Evolutionary conservation across 1,140 invertebrate species (phyloP).

Genomic region (Chelonus insularis): DNA sequence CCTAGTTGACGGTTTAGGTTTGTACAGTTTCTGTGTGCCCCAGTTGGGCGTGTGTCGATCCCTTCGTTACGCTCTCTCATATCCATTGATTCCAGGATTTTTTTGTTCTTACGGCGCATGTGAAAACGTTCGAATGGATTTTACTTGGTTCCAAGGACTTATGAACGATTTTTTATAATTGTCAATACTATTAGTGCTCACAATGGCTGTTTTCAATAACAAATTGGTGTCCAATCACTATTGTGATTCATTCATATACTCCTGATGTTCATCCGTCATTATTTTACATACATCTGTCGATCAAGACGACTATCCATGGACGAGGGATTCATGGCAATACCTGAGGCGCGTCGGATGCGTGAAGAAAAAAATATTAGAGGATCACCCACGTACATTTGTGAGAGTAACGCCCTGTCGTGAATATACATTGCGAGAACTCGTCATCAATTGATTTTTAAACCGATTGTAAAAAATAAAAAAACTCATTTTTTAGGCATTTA

Average conservation of each 20-base stretch:
- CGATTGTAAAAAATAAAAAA: no score
- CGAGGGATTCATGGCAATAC: conserved; percentile 1
- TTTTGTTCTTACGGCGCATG: conserved; percentile 16
- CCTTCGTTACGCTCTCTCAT: conserved; percentile 7
- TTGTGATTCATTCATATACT: neutral
- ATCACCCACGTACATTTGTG: conserved; percentile 20
- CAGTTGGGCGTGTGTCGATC: conserved; percentile 10
- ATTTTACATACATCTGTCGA: conserved; percentile 8
- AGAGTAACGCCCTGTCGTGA: conserved; percentile 17
- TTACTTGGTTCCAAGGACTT: neutral
- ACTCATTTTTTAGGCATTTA: no score
- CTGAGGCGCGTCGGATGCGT: conserved; percentile 22
- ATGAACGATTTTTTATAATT: neutral
- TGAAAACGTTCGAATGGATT: conserved; percentile 6
- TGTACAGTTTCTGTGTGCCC: conserved; percentile 4
- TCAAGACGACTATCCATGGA: conserved; percentile 7
- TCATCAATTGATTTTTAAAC: no score
- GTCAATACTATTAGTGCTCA: neutral
- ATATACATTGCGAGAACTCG: neutral
- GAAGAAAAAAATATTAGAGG: conserved; percentile 14
- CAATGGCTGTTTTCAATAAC: neutral
- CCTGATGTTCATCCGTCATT: conserved; percentile 8
- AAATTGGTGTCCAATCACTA: neutral
- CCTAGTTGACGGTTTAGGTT: neutral
- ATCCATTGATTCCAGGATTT: conserved; percentile 24